Conservation (phyloP, 2,113 vertebrate genomes). For the Speoplatyrhinus poulsoni region DNA sequence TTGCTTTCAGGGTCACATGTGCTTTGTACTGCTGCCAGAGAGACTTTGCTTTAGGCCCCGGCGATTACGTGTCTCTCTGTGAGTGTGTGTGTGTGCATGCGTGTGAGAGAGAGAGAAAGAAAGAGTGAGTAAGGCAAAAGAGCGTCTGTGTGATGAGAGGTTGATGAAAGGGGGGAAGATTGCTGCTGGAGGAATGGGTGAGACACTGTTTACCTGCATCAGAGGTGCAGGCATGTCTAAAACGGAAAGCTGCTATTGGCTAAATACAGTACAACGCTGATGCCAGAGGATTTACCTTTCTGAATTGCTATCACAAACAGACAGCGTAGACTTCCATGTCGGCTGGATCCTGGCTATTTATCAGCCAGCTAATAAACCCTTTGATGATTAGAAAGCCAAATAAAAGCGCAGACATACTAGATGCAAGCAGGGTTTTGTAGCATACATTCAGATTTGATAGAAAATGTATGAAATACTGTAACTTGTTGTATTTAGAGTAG, state of each 20-base stretch:
- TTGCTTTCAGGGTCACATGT: slow-evolving; percentile 66
- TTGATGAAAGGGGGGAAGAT: neutral
- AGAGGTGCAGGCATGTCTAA: slow-evolving; percentile 27
- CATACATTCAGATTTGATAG: too few species aligned
- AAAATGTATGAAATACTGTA: too few species aligned
- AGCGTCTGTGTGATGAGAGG: slow-evolving; percentile 29
- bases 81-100: slow-evolving; percentile 19
- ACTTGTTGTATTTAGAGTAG: neutral
- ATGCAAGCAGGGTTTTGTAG: too few species aligned
- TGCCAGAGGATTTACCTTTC: slow-evolving; percentile 32
- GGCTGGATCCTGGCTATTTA: neutral
- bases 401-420: neutral
- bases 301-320: slow-evolving; percentile 13
- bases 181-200: neutral
- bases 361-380: neutral
- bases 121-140: neutral
- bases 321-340: neutral
- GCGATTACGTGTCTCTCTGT: slow-evolving; percentile 29
- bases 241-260: slow-evolving; percentile 18
- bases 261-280: slow-evolving; percentile 19
- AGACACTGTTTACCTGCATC: slow-evolving; percentile 7
- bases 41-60: slow-evolving; percentile 52
- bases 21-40: slow-evolving; percentile 69
- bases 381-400: neutral
- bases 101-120: slow-evolving; percentile 8